Conservation (phyloP, 2,797 vertebrate genomes). For the Manis crassicaudata region DNA sequence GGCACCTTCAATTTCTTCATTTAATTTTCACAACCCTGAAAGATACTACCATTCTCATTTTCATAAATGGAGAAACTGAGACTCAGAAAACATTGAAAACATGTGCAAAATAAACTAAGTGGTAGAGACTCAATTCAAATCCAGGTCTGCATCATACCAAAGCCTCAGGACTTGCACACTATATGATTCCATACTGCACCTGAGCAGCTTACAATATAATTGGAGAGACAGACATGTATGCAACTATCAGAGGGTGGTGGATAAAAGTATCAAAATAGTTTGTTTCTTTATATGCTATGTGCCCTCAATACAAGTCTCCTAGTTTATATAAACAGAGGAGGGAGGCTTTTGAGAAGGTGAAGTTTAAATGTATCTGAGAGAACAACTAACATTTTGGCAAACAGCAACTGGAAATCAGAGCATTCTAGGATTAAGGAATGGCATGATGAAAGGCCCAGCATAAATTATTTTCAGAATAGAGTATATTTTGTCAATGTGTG, state of each 20-base stretch:
- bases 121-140: neutral
- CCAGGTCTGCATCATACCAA: neutral
- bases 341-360: neutral
- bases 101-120: neutral
- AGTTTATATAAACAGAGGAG: conserved; percentile 30
- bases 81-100: neutral
- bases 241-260: neutral
- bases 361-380: conserved; percentile 23
- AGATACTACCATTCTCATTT: neutral
- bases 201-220: neutral
- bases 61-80: neutral
- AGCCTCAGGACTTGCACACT: neutral
- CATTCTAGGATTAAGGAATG: conserved; percentile 39
- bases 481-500: neutral
- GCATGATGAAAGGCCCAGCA: neutral
- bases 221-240: neutral
- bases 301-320: neutral
- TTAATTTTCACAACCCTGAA: neutral
- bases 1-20: conserved; percentile 6
- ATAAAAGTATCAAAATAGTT: conserved; percentile 39
- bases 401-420: conserved; percentile 23
- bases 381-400: conserved; percentile 24
- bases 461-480: neutral
- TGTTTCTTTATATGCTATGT: conserved; percentile 32
- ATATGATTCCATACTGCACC: neutral